These are phyloP conservation scores for Agriotes lineatus DNA, from an alignment of 2,888 invertebrate genomes.

Conservation along the genomic window DNA sequence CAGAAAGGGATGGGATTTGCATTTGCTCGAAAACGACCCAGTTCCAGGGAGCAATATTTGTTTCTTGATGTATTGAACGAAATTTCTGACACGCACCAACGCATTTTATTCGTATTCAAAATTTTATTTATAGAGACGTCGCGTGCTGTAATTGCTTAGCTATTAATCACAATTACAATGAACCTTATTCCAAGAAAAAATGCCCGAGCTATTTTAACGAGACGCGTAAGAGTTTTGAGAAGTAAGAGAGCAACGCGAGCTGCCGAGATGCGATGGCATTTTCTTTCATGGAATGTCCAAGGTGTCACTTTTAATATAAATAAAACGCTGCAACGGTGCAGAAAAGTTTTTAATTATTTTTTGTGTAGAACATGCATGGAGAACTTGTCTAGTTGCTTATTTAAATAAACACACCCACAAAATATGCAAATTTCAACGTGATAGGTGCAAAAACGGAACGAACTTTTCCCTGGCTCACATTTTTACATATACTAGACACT, in stretches of 20 bases:
- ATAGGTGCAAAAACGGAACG: constrained; percentile 10
- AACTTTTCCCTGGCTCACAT: constrained; percentile 5
- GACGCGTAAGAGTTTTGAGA: constrained; percentile 8
- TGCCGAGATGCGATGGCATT: constrained; percentile 6
- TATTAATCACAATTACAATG: constrained; percentile 30
- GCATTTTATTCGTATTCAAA: constrained; percentile 28
- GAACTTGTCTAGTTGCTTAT: constrained; percentile 6
- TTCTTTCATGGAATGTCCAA: not conserved
- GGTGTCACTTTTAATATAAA: not conserved
- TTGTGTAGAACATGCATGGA: not conserved
- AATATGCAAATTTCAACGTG: constrained; percentile 16
- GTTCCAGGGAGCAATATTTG: not conserved
- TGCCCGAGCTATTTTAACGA: not conserved
- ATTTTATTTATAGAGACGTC: constrained; percentile 28
- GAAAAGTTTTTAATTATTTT: not conserved
- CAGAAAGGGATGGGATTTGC: not conserved
- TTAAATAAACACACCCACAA: constrained; percentile 12
- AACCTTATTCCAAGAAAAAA: constrained; percentile 24
- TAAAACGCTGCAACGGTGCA: not conserved
- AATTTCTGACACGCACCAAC: constrained; percentile 26
- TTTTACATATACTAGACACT: constrained; percentile 13
- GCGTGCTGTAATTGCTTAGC: constrained; percentile 22
- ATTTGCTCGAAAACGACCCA: not conserved
- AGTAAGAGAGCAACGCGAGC: not conserved
- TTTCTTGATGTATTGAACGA: constrained; percentile 17